Evolutionary conservation across 2,113 vertebrate genomes (phyloP).

Genomic region (Prunella fulvescens): DNA sequence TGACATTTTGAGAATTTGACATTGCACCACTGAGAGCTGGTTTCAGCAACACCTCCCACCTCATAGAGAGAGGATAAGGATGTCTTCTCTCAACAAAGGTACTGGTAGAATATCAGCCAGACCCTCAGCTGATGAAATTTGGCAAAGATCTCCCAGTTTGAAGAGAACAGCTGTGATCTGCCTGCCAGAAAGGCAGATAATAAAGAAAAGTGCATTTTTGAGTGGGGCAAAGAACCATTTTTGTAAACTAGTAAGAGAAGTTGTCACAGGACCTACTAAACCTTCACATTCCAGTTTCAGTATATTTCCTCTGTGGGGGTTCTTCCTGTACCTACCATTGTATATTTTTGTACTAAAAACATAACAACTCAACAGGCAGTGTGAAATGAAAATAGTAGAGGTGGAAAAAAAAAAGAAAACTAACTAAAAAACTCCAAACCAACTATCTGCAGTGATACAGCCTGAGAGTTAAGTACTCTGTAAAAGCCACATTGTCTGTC

Average conservation of each 20-base stretch:
- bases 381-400: background rate
- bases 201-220: background rate
- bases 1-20: conserved; percentile 17
- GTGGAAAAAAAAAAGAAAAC: background rate
- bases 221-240: background rate
- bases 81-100: background rate
- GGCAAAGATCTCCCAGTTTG: background rate
- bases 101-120: background rate
- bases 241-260: background rate
- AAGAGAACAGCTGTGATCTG: background rate
- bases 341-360: background rate
- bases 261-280: background rate
- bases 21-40: background rate
- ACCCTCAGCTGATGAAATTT: background rate
- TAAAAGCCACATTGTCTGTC: background rate
- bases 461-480: background rate
- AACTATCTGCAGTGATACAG: background rate
- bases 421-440: no score
- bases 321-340: background rate
- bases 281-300: background rate
- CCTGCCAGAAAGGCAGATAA: background rate
- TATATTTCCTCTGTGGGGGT: background rate
- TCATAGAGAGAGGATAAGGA: background rate
- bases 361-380: background rate
- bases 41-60: background rate